Evolutionary conservation across 2,113 vertebrate species (phyloP), one percentile per base, ranked within the genome.

Genomic region (Cheilinus undulatus): DNA sequence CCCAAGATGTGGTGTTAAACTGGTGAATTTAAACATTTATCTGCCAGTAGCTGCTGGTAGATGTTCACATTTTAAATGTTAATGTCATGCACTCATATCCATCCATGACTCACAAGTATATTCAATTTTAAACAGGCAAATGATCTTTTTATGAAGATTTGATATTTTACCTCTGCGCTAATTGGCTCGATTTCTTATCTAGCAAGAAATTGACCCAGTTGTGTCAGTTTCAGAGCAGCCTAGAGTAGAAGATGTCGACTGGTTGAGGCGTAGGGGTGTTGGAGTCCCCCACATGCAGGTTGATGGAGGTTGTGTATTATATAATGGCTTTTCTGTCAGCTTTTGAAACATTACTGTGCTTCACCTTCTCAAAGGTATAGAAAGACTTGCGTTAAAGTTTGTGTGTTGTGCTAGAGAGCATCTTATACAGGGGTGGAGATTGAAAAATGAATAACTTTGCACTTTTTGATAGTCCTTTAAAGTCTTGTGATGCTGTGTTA

Each of bases 161-260:
- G 23, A 48, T 57, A 23, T 57, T 50, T 27, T 22, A 28, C 8
- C 58, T 19, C 58, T 1, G 43, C 7, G 1, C 13, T 58, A 51
- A 76, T 63, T 43, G 34, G 10, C 65, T 50, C 14, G 23, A 43
- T 48, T 38, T 45, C 17, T 24, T 48, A 17, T 36, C 74, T 28
- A 8, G 32, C 3, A 8, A 34, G 34, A 49, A 9, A 28, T 22
- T 20, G 42, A 28, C 34, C 46, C 14, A 7, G 3, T 38, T 58
- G 43, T 28, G 23, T 40, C 32, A 28, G 4, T 19, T 20, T 12
- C 4, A 27, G 66, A 15, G 7, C n/a, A 5, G 28, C 34, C 3
- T 22, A 27, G 27, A 27, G 20, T 7, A 56, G 11, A 20, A 20
- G 7, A 50, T 23, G n/a, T 17, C 17, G 20, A 43, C 38, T 15